These are phyloP conservation scores for Drosophila suzukii DNA, from an alignment of 1,140 invertebrate species.

Conservation along the genomic window DNA sequence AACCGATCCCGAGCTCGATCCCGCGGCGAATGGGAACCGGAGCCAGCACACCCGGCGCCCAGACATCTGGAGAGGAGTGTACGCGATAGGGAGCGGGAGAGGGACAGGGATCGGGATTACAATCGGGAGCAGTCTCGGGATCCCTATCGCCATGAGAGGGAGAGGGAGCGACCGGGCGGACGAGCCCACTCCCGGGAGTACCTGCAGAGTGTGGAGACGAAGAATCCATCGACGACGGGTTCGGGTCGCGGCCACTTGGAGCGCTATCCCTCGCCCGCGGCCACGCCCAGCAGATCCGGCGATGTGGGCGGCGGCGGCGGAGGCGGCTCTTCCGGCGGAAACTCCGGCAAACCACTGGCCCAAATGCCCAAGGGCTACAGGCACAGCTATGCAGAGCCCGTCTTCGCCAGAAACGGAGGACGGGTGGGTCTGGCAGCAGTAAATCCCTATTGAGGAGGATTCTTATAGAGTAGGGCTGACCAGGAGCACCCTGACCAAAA, in stretches of 20 bases:
- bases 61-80: constrained; percentile 20
- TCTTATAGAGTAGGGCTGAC: neutral
- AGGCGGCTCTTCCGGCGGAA: constrained; percentile 12
- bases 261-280: constrained; percentile 66
- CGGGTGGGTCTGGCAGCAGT: constrained; percentile 82
- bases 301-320: constrained; percentile 16
- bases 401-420: constrained; percentile 77
- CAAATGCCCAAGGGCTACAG: constrained; percentile 85
- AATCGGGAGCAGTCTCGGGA: constrained; percentile 58
- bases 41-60: constrained; percentile 30
- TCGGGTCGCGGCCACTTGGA: constrained; percentile 41
- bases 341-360: constrained; percentile 56
- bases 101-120: constrained; percentile 54
- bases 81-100: constrained; percentile 42
- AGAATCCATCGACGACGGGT: constrained; percentile 36
- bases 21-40: constrained; percentile 70
- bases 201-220: constrained; percentile 49
- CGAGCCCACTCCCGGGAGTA: constrained; percentile 68
- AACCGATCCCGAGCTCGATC: constrained; percentile 72
- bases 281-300: constrained; percentile 41
- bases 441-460: constrained; percentile 69
- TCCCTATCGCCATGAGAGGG: constrained; percentile 53
- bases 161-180: constrained; percentile 11
- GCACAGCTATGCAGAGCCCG: constrained; percentile 86
- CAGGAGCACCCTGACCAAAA: neutral